Conservation (phyloP, 2,797 vertebrate genomes). For the Onychomys leucogaster region DNA sequence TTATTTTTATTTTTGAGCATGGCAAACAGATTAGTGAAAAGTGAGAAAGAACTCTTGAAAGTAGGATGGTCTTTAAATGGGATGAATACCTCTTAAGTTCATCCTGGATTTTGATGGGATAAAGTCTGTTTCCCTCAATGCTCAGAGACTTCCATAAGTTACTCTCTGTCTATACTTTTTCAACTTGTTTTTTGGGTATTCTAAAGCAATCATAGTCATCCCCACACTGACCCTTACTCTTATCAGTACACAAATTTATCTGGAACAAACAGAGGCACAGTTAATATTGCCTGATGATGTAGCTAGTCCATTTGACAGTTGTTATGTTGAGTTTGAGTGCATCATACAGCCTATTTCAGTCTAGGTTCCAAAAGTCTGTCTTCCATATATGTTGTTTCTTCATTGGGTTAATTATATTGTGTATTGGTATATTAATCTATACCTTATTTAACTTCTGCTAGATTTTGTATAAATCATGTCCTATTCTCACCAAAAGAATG, state of each 20-base stretch:
- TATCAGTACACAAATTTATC: slow-evolving; percentile 23
- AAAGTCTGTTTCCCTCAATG: not conserved
- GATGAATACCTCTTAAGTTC: not conserved
- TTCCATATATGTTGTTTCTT: slow-evolving; percentile 32
- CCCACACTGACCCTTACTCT: not conserved
- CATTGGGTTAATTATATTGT: not conserved
- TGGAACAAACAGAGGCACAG: not conserved
- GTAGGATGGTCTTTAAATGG: not conserved
- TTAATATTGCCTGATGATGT: slow-evolving; percentile 5
- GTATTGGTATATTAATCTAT: slow-evolving; percentile 1
- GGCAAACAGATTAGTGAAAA: not conserved
- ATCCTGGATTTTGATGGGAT: not conserved
- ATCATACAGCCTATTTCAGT: slow-evolving; percentile 13
- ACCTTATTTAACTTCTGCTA: slow-evolving; percentile 50
- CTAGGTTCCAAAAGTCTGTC: slow-evolving; percentile 19
- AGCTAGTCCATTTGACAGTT: not conserved
- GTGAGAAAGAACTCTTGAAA: not conserved
- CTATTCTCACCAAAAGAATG: slow-evolving; percentile 13
- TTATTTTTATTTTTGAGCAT: not conserved
- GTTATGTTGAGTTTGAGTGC: slow-evolving; percentile 8
- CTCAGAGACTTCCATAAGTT: not conserved
- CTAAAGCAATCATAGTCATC: not conserved
- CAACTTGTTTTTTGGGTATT: slow-evolving; percentile 46
- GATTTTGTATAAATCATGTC: slow-evolving; percentile 16
- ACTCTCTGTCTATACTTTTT: not conserved